Evolutionary conservation across 1,140 invertebrate species (phyloP), one percentile per base, ranked within the genome.

Genomic region (Parapsyche elsis): DNA sequence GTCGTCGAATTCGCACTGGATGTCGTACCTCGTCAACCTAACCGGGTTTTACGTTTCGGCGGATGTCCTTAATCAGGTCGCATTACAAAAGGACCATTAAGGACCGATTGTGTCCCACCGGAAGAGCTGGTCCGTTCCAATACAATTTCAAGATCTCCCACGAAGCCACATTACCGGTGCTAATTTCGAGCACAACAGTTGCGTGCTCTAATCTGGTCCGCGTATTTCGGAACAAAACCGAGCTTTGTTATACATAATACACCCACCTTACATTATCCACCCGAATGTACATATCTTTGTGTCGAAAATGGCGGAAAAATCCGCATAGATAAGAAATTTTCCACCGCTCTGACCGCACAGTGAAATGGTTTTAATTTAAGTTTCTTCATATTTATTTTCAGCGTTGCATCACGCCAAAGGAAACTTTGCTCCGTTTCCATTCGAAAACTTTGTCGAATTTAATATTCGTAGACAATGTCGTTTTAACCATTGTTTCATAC

Each of bases 1-100:
- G 7, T 38, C 30, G 30, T 38, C 30, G 7, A 38, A 38, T 38
- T 38, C 2, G 30, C 30, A 38, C 30, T 4, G 30, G 30, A 38
- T 7, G 30, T 38, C 30, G 30, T 38, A 38, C 30, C 30, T 38
- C 30, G 30, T 38, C 30, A 38, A 53, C 12, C 1, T 53, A 53
- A 53, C 49, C 10, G 10, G 49, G 16, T 53, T 53, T 53, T 16
- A 12, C 23, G 64, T 26, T 67, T 61, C 21, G 10, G 21, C 64
- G 64, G 24, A 67, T 30, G 71, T 73, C 46, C 71, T 73, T 73
- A 73, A 73, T 73, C 71, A 73, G 46, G 71, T 23, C 71, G 71
- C 71, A 23, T 73, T 73, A 73, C 71, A 73, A 73, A 73, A 46
- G 71, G 21, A n/a, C 71, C n/a, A 46, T 46, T 73, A 67, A 67